Percentiles rank a stretch among this genome's conserved stretches.
phyloP scores from a whole-genome alignment of 2,797 vertebrate species.

The Mallotus villosus region DNA sequence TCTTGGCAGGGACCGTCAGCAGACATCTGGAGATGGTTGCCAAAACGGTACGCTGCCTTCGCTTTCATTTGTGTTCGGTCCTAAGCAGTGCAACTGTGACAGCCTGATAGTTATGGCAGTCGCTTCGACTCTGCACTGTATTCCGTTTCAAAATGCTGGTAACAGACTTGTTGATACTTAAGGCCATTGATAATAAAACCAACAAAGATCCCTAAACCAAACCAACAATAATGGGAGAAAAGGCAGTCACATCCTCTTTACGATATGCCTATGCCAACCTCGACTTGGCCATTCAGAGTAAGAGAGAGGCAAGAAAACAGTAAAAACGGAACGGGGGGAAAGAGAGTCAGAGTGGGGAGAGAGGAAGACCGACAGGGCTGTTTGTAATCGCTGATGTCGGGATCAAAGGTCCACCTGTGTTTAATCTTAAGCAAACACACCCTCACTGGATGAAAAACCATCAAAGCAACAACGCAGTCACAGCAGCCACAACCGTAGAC shows the following conservation, averaged over 20 bases:
- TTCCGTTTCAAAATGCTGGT: constrained; percentile 11
- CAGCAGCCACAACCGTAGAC: not conserved
- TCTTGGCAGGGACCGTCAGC: constrained; percentile 24
- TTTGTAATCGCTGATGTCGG: constrained; percentile 19
- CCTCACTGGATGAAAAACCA: constrained; percentile 11
- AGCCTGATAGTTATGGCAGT: constrained; percentile 22
- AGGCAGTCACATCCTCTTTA: not conserved
- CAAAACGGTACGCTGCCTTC: constrained; percentile 25
- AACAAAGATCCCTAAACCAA: not conserved
- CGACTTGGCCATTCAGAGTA: not conserved
- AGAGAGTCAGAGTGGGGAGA: not conserved
- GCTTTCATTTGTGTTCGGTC: constrained; percentile 22
- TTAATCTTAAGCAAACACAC: constrained; percentile 38
- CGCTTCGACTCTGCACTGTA: constrained; percentile 14
- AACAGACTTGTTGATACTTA: constrained; percentile 7
- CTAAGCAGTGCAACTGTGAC: constrained; percentile 19
- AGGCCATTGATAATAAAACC: not conserved
- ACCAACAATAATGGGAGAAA: not conserved
- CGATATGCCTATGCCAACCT: not conserved
- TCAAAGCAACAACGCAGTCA: constrained; percentile 18
- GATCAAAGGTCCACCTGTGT: constrained; percentile 41
- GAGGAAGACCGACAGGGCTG: not conserved
- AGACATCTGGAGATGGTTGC: constrained; percentile 36
- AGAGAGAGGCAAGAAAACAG: not conserved
- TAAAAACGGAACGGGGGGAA: not conserved